Conservation (phyloP, 2,797 vertebrate species). For the Cacajao melanocephalus region DNA sequence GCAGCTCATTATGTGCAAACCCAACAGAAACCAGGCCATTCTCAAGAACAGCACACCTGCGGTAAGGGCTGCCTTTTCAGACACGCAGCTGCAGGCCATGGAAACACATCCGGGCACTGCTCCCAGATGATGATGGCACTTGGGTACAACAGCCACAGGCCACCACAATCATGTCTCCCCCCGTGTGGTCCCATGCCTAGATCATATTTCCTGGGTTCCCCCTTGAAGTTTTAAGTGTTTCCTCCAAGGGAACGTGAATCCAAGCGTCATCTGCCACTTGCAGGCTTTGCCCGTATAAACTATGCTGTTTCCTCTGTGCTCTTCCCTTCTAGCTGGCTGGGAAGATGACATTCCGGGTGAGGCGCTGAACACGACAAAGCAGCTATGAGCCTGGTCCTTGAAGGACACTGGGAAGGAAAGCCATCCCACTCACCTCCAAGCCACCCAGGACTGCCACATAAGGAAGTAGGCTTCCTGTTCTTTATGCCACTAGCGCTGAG, state of each 20-base stretch:
- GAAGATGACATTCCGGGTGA: not conserved
- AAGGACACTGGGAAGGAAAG: not conserved
- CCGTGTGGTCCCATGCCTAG: not conserved
- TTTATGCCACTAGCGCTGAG: not conserved
- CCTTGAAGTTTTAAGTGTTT: not conserved
- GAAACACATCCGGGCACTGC: not conserved
- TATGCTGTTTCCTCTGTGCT: not conserved
- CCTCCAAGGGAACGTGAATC: not conserved
- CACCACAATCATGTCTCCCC: not conserved
- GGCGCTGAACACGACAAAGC: not conserved
- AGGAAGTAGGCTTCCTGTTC: not conserved
- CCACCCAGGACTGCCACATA: not conserved
- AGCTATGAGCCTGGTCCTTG: not conserved
- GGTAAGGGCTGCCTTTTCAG: not conserved
- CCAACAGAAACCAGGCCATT: not conserved
- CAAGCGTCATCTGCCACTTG: not conserved
- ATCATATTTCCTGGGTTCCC: not conserved
- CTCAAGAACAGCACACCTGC: not conserved
- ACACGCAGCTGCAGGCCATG: not conserved
- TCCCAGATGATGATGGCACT: not conserved
- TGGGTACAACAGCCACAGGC: no score
- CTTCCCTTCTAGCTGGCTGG: not conserved
- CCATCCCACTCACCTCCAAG: not conserved
- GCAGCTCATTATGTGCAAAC: not conserved
- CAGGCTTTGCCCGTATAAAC: not conserved